A percentile compares a stretch with the other conserved stretches of the same genome.
These are phyloP conservation scores for Lysandra bellargus DNA, from an alignment of 2,888 invertebrate species.

Conservation along the genomic window DNA sequence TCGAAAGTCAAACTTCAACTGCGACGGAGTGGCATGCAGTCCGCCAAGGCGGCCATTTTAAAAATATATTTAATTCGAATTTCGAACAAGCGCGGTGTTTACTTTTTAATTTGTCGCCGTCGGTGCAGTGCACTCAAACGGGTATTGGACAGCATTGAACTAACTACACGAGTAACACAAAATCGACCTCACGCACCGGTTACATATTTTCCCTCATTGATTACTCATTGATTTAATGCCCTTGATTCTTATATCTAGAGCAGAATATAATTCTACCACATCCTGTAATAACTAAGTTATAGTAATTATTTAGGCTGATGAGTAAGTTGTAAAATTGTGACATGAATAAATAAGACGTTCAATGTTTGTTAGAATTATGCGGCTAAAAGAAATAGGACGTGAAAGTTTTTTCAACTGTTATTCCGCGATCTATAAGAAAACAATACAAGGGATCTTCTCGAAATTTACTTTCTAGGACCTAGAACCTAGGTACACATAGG, in stretches of 20 bases:
- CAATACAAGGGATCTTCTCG: no score
- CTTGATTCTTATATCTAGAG: background rate
- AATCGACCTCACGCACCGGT: slow-evolving; percentile 14
- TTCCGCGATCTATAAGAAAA: no score
- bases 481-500: no score
- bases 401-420: no score
- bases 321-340: no score
- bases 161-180: slow-evolving; percentile 33
- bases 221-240: slow-evolving; percentile 5
- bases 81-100: slow-evolving; percentile 28
- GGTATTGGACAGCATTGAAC: slow-evolving; percentile 44
- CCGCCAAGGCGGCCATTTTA: slow-evolving; percentile 46
- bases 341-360: no score
- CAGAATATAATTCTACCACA: background rate
- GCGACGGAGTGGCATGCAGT: slow-evolving; percentile 59
- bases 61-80: slow-evolving; percentile 40
- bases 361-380: no score
- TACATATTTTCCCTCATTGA: slow-evolving; percentile 13
- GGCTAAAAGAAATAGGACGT: no score
- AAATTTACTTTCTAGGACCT: no score
- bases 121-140: slow-evolving; percentile 21
- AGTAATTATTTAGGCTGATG: no score
- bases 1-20: slow-evolving; percentile 75
- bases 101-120: slow-evolving; percentile 34
- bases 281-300: no score